Evolutionary conservation across 1,140 invertebrate genomes (phyloP).

Genomic region (Lepidurus apus): DNA sequence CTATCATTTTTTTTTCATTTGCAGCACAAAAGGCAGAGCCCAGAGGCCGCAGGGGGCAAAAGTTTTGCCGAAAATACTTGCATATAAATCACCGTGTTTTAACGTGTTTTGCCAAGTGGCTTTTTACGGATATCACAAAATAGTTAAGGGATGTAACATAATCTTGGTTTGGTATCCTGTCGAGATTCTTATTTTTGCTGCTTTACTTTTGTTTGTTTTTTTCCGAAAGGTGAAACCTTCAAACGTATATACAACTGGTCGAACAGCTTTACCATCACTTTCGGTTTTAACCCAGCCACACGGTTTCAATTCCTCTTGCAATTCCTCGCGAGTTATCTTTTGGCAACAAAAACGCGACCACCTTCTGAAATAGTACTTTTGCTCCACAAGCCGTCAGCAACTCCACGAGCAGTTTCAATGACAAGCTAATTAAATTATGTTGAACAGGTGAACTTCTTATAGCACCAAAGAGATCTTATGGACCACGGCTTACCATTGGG

Average conservation of each 20-base stretch:
- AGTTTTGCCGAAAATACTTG: no score
- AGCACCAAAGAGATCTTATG: no score
- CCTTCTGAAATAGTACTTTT: not conserved
- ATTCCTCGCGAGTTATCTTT: not conserved
- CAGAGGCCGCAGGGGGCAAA: no score
- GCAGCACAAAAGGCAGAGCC: no score
- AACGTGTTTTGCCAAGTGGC: not conserved
- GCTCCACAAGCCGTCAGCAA: not conserved
- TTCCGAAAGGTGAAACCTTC: not conserved
- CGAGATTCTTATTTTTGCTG: not conserved
- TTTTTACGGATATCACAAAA: not conserved
- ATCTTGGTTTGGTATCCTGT: constrained; percentile 17
- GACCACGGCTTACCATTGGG: no score
- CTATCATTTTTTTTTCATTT: no score
- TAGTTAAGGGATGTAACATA: not conserved
- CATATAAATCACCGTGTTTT: no score
- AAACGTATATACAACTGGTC: constrained; percentile 4
- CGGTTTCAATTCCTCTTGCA: not conserved
- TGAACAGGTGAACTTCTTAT: no score
- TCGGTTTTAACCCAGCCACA: not conserved
- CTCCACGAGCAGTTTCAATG: no score
- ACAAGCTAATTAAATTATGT: no score
- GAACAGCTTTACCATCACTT: constrained; percentile 21
- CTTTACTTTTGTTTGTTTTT: not conserved
- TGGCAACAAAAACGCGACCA: not conserved